Evolutionary conservation across 1,140 invertebrate genomes (phyloP).

Genomic region (Helicoverpa armigera): DNA sequence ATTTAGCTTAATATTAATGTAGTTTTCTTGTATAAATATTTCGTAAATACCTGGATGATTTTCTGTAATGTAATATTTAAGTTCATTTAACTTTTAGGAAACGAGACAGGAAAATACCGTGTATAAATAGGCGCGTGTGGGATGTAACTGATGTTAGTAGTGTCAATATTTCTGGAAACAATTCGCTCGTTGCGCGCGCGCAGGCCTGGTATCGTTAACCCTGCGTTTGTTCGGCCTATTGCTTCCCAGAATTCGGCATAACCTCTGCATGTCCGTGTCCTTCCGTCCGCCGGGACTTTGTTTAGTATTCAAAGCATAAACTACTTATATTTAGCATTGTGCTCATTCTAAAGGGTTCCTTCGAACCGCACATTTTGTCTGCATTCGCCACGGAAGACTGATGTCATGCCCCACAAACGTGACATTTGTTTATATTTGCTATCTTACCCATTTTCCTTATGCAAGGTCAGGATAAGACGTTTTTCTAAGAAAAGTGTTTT

Average conservation of each 20-base stretch:
- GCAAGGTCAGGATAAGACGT: not conserved
- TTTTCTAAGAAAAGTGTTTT: not conserved
- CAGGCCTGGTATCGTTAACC: conserved; percentile 20
- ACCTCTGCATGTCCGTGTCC: conserved; percentile 35
- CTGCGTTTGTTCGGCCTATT: conserved; percentile 13
- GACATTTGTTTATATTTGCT: conserved; percentile 1
- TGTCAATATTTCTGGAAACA: conserved; percentile 42
- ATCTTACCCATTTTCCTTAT: not conserved
- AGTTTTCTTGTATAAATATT: too few relatives aligned
- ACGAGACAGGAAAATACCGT: not conserved
- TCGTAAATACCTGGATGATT: not conserved
- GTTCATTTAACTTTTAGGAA: too few relatives aligned
- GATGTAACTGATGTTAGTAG: conserved; percentile 33
- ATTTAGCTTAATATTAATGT: conserved; percentile 5
- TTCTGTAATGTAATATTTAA: not conserved
- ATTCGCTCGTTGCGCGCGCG: conserved; percentile 22
- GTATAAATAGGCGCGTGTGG: conserved; percentile 27
- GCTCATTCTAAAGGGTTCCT: conserved; percentile 20
- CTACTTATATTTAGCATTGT: conserved; percentile 39
- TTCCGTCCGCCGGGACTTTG: conserved; percentile 39
- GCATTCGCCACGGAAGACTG: not conserved
- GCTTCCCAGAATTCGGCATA: conserved; percentile 42
- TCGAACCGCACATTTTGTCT: not conserved
- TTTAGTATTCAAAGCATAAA: conserved; percentile 38
- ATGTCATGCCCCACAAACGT: conserved; percentile 1